These are phyloP conservation scores for Pseudopodoces humilis DNA, from an alignment of 2,113 vertebrate genomes.

Conservation along the genomic window DNA sequence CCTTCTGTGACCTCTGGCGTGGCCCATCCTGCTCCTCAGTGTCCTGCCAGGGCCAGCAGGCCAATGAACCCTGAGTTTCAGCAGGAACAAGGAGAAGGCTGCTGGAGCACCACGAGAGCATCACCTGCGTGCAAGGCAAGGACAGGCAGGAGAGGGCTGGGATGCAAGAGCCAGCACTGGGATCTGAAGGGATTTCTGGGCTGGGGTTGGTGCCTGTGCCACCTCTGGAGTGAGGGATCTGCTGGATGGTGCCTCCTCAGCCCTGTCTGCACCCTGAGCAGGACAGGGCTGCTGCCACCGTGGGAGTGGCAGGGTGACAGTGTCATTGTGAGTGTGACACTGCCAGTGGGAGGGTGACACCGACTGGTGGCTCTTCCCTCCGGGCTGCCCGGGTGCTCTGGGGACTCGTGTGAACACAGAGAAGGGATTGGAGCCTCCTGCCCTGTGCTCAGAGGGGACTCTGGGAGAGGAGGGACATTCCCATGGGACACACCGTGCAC, in stretches of 20 bases:
- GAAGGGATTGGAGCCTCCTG: not conserved
- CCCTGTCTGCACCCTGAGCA: fast-evolving
- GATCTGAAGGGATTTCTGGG: not conserved
- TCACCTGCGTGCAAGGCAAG: not conserved
- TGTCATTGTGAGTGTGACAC: fast-evolving
- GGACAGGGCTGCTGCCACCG: fast-evolving
- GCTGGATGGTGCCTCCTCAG: not conserved
- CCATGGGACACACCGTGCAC: fast-evolving
- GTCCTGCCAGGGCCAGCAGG: not conserved
- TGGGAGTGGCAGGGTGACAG: not conserved
- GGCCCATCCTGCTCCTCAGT: not conserved
- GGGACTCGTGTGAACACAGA: no score
- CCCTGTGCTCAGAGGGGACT: not conserved
- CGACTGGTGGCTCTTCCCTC: fast-evolving
- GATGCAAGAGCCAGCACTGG: not conserved
- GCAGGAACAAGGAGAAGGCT: not conserved
- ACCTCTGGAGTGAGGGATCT: not conserved
- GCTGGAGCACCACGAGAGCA: not conserved
- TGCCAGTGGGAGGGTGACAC: not conserved
- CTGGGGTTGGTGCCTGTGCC: not conserved
- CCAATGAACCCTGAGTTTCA: fast-evolving
- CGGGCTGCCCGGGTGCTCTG: not conserved
- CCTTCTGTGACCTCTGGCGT: not conserved
- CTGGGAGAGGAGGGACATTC: not conserved
- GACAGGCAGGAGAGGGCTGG: not conserved